Base-by-base conservation (phyloP, 2,113 vertebrate species). In the Agapornis roseicollis region DNA sequence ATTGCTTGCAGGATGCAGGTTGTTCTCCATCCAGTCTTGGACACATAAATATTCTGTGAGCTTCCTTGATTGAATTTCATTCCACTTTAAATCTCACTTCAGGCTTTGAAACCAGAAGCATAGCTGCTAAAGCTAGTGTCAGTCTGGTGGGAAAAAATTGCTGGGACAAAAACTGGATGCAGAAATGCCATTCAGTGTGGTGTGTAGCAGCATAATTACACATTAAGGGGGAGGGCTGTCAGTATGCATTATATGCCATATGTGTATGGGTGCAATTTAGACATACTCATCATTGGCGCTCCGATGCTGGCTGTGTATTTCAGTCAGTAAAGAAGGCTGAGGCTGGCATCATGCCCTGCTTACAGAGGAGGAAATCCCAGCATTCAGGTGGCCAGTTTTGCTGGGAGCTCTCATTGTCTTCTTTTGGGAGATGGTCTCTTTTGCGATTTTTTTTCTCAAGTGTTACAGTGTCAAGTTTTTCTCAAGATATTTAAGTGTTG, bases 261-360 rank as follows among this genome's bases (percentile, higher is more conserved):
- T 14, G 14, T 37, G 17, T 60, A 44, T 0, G 1, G 44, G 58
- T 88, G 41, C 58, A 41, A 20, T 63, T 88, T 20, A 85, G 68
- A 11, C 13, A 11, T 25, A 10, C 5, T 27, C 7, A 1, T 16
- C 1, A 0, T 11, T 25, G 22, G 33, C 4, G 17, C 27, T 15
- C 10, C 6, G 1, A 0, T 58, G 13, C 5, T 64, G 85, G 29
- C 39, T 64, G 9, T 49, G 33, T 10, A 1, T 41, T 80, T 72
- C 14, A 28, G 71, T 19, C 35, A 50, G 19, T 27, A 17, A 78
- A 55, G 39, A 63, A 50, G 49, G 17, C 49, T 58, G 35, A 72
- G 41, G 50, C 60, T 92, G 72, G 7, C 65, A 56, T 65, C 27
- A 2, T 8, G 19, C n/a, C 85, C 10, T 37, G 10, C 31, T 74